A percentile compares a stretch with the other conserved stretches of the same genome.
phyloP scores from a whole-genome alignment of 2,113 vertebrate species.

The Burhinus bistriatus region DNA sequence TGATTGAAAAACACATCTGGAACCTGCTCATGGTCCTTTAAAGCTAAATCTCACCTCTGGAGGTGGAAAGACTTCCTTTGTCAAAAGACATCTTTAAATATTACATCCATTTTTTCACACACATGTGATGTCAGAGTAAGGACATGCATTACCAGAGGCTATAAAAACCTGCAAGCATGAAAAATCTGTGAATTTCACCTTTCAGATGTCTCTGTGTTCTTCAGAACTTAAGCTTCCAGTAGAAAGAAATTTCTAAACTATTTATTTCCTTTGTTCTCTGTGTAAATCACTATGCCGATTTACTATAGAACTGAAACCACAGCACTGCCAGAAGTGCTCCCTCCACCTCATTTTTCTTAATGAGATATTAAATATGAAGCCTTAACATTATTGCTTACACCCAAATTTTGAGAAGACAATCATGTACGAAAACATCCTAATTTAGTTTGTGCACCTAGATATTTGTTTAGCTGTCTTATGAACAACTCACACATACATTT shows the following conservation, averaged over 20 bases:
- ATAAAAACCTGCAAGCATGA: conserved; percentile 46
- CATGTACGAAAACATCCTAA: not conserved
- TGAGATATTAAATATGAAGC: not conserved
- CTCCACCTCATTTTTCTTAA: conserved; percentile 31
- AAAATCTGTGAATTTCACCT: conserved; percentile 50
- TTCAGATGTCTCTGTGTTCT: conserved; percentile 48
- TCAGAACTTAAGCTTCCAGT: conserved; percentile 60
- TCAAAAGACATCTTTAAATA: conserved; percentile 59
- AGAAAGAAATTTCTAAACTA: conserved; percentile 52
- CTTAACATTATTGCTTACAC: not conserved
- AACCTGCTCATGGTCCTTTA: conserved; percentile 46
- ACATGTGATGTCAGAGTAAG: conserved; percentile 47
- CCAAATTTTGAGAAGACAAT: not conserved
- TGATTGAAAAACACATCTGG: conserved; percentile 51
- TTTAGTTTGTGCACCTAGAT: not conserved
- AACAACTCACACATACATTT: not conserved
- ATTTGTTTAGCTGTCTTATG: not conserved
- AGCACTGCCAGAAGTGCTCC: not conserved
- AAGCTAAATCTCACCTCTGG: conserved; percentile 43
- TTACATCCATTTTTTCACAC: conserved; percentile 57
- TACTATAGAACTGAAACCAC: not conserved
- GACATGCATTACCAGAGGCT: conserved; percentile 40
- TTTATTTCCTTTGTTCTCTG: not conserved
- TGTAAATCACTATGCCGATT: not conserved
- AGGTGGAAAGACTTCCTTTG: conserved; percentile 55